Percentiles rank a stretch among this genome's conserved stretches.
These are phyloP conservation scores for Teleogryllus occipitalis DNA, from an alignment of 1,140 invertebrate genomes.

Conservation along the genomic window DNA sequence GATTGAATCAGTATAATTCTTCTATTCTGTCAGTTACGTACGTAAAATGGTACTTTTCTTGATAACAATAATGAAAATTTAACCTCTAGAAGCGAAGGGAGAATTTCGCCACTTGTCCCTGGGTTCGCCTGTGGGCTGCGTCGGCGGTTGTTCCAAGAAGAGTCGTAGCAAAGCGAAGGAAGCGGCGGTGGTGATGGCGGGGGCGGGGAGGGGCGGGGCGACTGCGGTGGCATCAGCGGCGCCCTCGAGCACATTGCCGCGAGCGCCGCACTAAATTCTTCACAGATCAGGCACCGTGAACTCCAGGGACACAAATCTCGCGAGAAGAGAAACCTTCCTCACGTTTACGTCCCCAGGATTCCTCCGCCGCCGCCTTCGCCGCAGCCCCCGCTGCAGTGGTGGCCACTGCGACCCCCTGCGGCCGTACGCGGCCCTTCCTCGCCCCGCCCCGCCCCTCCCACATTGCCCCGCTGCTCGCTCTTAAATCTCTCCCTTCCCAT, in stretches of 20 bases:
- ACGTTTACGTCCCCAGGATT: background rate
- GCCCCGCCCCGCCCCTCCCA: background rate
- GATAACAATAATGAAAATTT: too few relatives aligned
- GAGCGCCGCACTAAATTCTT: conserved; percentile 22
- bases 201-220: background rate
- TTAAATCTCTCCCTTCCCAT: background rate
- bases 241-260: background rate
- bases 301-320: conserved; percentile 24
- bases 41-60: too few relatives aligned
- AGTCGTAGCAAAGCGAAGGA: too few relatives aligned
- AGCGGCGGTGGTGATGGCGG: too few relatives aligned
- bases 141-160: too few relatives aligned
- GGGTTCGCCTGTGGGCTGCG: too few relatives aligned
- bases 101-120: too few relatives aligned
- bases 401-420: conserved; percentile 8
- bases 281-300: conserved; percentile 25
- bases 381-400: background rate
- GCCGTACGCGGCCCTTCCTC: conserved; percentile 11
- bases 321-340: conserved; percentile 14
- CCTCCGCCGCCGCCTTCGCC: background rate
- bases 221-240: background rate
- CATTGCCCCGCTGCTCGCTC: too few relatives aligned
- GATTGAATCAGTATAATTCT: too few relatives aligned
- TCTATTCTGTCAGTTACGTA: too few relatives aligned
- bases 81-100: too few relatives aligned